These are phyloP conservation scores for Galleria mellonella DNA, from an alignment of 1,140 invertebrate genomes.

Conservation along the genomic window DNA sequence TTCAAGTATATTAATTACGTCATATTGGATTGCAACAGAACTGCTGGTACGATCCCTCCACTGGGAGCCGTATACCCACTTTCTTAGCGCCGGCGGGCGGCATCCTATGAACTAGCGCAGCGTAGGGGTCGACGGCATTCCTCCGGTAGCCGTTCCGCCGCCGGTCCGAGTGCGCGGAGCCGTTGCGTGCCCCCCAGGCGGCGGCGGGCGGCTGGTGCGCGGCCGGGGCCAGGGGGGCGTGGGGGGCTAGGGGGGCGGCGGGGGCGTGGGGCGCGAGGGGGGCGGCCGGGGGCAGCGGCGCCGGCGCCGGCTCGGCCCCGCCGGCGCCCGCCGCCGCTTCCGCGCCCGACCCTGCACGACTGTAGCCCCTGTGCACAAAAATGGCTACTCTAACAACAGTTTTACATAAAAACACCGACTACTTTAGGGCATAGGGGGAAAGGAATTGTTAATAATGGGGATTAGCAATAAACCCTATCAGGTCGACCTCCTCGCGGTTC, in stretches of 20 bases:
- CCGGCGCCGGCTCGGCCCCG: slow-evolving; percentile 28
- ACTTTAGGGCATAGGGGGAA: background rate
- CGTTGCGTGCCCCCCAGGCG: slow-evolving; percentile 37
- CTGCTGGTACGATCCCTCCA: no score
- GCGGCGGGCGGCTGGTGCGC: background rate
- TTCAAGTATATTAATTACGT: no score
- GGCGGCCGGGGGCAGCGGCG: slow-evolving; percentile 1
- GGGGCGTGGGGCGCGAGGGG: slow-evolving; percentile 18
- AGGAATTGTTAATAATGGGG: no score
- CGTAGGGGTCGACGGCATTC: slow-evolving; percentile 35
- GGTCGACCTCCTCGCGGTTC: no score
- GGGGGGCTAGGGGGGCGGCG: slow-evolving; percentile 27
- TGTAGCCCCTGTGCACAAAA: slow-evolving; percentile 32
- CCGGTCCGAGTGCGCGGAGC: slow-evolving; percentile 23
- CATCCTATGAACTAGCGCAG: slow-evolving; percentile 43
- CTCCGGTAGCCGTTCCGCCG: slow-evolving; percentile 39
- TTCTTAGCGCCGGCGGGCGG: slow-evolving; percentile 56
- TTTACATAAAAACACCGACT: no score
- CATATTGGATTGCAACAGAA: no score
- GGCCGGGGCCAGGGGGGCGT: no score
- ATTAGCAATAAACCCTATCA: no score
- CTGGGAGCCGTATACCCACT: slow-evolving; percentile 22
- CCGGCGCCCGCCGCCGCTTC: slow-evolving; percentile 32
- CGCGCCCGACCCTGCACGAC: slow-evolving; percentile 44
- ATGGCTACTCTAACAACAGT: no score